Evolutionary conservation across 2,113 vertebrate species (phyloP).

Genomic region (Corvus moneduloides): DNA sequence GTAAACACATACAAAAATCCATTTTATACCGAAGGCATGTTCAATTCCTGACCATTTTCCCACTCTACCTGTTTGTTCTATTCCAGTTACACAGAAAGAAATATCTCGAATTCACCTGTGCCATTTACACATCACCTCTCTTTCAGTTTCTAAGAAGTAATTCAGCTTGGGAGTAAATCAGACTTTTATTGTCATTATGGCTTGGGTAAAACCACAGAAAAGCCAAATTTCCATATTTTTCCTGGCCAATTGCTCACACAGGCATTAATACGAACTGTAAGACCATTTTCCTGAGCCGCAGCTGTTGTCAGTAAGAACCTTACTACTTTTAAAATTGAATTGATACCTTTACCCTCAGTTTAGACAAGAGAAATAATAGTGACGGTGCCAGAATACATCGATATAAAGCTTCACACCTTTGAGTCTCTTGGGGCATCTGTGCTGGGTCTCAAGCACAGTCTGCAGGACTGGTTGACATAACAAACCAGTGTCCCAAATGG

Average conservation of each 20-base stretch:
- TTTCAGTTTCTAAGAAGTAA: not conserved
- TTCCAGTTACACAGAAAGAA: not conserved
- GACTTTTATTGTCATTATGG: not conserved
- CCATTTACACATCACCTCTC: not conserved
- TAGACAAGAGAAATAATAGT: not conserved
- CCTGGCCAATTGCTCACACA: not conserved
- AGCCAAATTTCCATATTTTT: not conserved
- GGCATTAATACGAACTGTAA: not conserved
- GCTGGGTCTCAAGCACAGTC: not conserved
- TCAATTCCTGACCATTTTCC: not conserved
- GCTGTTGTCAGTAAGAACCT: not conserved
- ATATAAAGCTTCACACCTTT: not conserved
- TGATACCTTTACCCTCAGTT: not conserved
- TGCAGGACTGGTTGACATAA: not conserved
- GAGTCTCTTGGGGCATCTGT: not conserved
- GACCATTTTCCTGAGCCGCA: not conserved
- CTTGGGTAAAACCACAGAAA: not conserved
- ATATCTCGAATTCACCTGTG: not conserved
- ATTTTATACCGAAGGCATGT: not conserved
- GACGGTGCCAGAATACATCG: not conserved
- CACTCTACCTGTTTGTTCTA: not conserved
- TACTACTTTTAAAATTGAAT: not conserved
- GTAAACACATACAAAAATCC: not conserved
- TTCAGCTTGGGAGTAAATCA: not conserved
- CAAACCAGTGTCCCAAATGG: too few relatives aligned